Base-by-base conservation (phyloP, 1,140 invertebrate species). In the Portunus trituberculatus region DNA sequence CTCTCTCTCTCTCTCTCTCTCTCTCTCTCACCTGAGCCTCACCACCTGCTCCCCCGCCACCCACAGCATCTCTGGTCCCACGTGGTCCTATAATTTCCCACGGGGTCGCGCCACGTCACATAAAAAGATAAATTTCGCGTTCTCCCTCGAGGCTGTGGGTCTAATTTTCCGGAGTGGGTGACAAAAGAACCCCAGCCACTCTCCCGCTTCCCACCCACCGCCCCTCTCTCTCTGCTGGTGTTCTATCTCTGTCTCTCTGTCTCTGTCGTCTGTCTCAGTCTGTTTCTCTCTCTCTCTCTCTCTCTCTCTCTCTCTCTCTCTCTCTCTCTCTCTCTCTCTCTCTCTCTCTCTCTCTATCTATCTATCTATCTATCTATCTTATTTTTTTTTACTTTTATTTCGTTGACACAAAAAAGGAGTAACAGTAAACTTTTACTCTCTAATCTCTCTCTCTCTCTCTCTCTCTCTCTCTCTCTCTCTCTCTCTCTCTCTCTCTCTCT, bases 401-500 rank as follows among this genome's bases (percentile, higher is more conserved):
- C 39, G 39, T 39, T 39, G 6, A 39, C 1, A 39, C 6, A 39
- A 6, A 39, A 39, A 39, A 39, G 39, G 39, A 39, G 39, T 2
- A 39, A 39, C 39, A 39, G 39, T 39, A 6, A 39, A 39, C 1
- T 39, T 39, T 39, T 39, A 39, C 39, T 6, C 39, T 6, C 6
- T 39, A 1, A 39, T n/a, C 0, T 76, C 67, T 20, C 59, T 76
- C 59, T 76, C 10, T 76, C 20, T n/a, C n/a, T 76, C 67, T n/a
- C n/a, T 76, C n/a, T n/a, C n/a, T 76, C 67, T 76, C 67, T 76
- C 67, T 76, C n/a, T 76, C 67, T n/a, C n/a, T 25, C 67, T n/a
- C n/a, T 76, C 67, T n/a, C n/a, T 76, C 67, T 76, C n/a, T 76
- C 67, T n/a, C n/a, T 76, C 67, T n/a, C n/a, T 76, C 67, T n/a